These are phyloP conservation scores for Spicauda simplicius DNA, from an alignment of 2,888 invertebrate species.

Conservation along the genomic window DNA sequence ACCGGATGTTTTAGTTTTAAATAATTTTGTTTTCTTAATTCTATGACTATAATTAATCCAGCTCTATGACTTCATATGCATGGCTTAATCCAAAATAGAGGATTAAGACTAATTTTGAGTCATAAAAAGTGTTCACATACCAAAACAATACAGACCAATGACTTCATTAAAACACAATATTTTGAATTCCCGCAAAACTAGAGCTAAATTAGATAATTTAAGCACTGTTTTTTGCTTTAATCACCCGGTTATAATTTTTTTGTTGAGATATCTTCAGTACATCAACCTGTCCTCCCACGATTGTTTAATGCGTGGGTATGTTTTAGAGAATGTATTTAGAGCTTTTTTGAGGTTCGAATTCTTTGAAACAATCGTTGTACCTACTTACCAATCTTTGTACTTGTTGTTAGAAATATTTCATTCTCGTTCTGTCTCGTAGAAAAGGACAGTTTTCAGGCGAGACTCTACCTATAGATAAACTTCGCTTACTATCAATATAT, in stretches of 20 bases:
- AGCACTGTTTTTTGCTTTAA: conserved; percentile 4
- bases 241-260: conserved; percentile 1
- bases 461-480: too few species aligned
- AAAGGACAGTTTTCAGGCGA: too few species aligned
- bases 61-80: neutral
- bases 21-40: neutral
- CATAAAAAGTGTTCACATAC: neutral
- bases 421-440: too few species aligned
- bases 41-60: neutral
- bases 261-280: neutral
- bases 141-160: neutral
- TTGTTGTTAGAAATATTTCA: too few species aligned
- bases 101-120: neutral
- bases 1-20: too few species aligned
- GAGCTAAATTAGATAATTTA: neutral
- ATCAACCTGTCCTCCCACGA: conserved; percentile 43
- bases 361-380: neutral
- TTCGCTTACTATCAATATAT: too few species aligned
- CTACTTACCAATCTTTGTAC: neutral
- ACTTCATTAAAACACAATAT: conserved; percentile 14
- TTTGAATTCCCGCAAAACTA: conserved; percentile 9
- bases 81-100: conserved; percentile 13
- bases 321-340: neutral
- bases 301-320: conserved; percentile 1
- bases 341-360: neutral